Evolutionary conservation across 2,113 vertebrate genomes (phyloP), one percentile per base, ranked within the genome.

Genomic region (Megaceryle torquata): DNA sequence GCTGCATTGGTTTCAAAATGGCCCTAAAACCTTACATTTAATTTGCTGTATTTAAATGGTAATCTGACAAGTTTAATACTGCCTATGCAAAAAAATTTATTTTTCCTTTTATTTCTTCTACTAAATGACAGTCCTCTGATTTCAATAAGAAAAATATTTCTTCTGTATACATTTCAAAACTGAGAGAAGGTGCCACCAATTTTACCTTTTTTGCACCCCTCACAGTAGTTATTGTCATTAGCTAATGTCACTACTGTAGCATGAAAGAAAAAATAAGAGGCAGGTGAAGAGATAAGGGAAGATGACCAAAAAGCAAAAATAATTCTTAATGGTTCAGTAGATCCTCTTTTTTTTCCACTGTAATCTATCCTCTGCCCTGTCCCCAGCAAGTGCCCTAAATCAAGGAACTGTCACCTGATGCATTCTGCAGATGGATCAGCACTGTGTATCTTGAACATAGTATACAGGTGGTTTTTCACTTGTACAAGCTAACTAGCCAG

Each of bases 401-500:
- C 92, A 96, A 90, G 43, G 48, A 88, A 56, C 46, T 82, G 88
- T 80, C 76, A 97, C 65, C 80, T 95, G 93, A 97, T 96, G 95
- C 51, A 72, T 97, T 95, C 82, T 90, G 95, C 96, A 96, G 95
- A 93, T 93, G 90, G 86, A 83, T 75, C 48, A 0, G 46, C 76
- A 74, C 79, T 83, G 79, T 79, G 4, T 77, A 77, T 91, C 85
- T 95, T 75, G 76, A 94, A 81, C 76, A 64, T 2, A 37, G 56
- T 9, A n/a, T 60, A 71, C 95, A 96, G 88, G 88, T 93, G 95
- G 33, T 93, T 96, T 96, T 96, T 79, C 88, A 95, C 86, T 97
- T 92, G 60, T 11, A 37, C 1, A 5, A 76, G 65, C 56, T 94
- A 95, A 94, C 88, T 79, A 78, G 72, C 64, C 69, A 86, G 79